A percentile compares a stretch with the other conserved stretches of the same genome.
These are phyloP conservation scores for Temnothorax longispinosus DNA, from an alignment of 1,140 invertebrate species.

Conservation along the genomic window DNA sequence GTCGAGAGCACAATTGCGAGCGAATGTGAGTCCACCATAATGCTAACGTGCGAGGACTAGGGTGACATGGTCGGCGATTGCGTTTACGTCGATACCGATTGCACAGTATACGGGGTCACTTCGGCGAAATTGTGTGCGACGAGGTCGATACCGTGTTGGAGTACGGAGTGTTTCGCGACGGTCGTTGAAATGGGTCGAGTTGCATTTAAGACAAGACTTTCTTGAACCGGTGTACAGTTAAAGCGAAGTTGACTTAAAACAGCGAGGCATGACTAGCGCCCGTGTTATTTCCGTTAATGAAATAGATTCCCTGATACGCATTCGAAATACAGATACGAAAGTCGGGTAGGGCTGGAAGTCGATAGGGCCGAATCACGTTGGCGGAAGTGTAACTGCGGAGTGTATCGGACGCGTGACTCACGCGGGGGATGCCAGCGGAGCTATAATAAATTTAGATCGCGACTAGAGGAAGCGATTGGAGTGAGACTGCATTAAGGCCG, in stretches of 20 bases:
- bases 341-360: neutral
- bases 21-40: constrained; percentile 21
- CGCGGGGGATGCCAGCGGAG: neutral
- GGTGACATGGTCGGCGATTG: neutral
- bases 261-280: neutral
- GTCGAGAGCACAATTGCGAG: constrained; percentile 34
- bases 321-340: neutral
- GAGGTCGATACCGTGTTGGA: neutral
- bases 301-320: constrained; percentile 13
- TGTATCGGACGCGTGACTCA: neutral
- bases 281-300: constrained; percentile 36
- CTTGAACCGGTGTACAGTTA: constrained; percentile 17
- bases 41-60: neutral
- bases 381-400: neutral
- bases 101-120: neutral
- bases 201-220: constrained; percentile 12
- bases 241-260: constrained; percentile 6
- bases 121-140: neutral
- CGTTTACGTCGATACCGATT: constrained; percentile 1
- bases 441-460: constrained; percentile 29
- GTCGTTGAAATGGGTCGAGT: constrained; percentile 18
- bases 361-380: constrained; percentile 1
- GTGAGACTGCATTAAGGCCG: constrained; percentile 6
- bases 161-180: constrained; percentile 21
- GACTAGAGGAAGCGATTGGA: neutral